Percentiles rank a stretch among this genome's conserved stretches.
These are phyloP conservation scores for Suncus etruscus DNA, from an alignment of 2,113 vertebrate genomes.

Conservation along the genomic window DNA sequence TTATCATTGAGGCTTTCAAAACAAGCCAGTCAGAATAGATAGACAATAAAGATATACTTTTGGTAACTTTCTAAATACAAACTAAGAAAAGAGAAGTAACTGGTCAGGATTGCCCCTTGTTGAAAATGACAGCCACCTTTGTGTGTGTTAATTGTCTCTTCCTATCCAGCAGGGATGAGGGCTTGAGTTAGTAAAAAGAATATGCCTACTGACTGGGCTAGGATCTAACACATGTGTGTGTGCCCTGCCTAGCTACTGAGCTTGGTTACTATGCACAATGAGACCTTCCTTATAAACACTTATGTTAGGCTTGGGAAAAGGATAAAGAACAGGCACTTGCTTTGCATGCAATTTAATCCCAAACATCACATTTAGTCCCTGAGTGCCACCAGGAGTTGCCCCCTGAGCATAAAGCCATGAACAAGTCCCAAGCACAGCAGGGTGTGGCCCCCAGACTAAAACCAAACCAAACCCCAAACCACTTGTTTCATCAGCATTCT, in stretches of 20 bases:
- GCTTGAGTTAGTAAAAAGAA: neutral
- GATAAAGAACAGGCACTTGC: too few relatives aligned
- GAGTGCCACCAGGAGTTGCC: too few relatives aligned
- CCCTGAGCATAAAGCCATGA: too few relatives aligned
- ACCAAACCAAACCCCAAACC: too few relatives aligned
- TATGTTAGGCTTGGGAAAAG: too few relatives aligned
- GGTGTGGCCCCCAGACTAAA: too few relatives aligned
- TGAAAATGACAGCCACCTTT: neutral
- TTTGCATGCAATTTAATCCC: too few relatives aligned
- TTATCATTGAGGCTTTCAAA: constrained; percentile 25
- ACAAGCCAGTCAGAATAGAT: neutral
- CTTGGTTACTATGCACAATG: neutral
- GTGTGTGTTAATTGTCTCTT: neutral
- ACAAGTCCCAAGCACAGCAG: too few relatives aligned
- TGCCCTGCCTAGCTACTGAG: neutral
- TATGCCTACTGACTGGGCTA: neutral
- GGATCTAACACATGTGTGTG: neutral
- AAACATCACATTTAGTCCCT: too few relatives aligned
- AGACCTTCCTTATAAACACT: neutral
- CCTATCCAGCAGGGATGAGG: neutral
- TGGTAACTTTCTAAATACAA: neutral
- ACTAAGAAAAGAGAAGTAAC: neutral
- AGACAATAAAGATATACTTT: constrained; percentile 42
- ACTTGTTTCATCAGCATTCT: neutral
- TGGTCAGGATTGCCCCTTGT: neutral